A percentile compares a stretch with the other conserved stretches of the same genome.
Conservation (phyloP, 2,888 invertebrate species). For the Oxystoma pomonae region DNA sequence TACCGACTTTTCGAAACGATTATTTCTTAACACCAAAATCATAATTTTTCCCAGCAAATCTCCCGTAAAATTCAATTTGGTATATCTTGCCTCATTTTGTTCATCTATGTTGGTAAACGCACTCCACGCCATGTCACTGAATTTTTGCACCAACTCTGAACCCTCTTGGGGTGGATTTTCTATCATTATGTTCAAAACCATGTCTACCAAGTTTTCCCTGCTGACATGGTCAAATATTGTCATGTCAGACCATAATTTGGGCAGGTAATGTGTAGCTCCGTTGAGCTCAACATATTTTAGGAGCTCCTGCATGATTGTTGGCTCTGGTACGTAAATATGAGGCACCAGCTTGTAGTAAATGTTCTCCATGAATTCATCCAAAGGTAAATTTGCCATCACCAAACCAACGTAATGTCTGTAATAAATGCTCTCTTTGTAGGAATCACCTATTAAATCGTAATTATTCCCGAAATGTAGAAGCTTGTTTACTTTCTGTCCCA, state of each 20-base stretch:
- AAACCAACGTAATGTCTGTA: slow-evolving; percentile 72
- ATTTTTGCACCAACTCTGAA: slow-evolving; percentile 43
- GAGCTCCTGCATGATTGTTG: slow-evolving; percentile 68
- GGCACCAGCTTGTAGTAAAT: slow-evolving; percentile 69
- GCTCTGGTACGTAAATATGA: slow-evolving; percentile 76
- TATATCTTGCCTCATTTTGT: slow-evolving; percentile 37
- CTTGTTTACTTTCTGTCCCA: slow-evolving; percentile 67
- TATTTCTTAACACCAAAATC: slow-evolving; percentile 46
- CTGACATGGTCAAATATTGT: slow-evolving; percentile 66
- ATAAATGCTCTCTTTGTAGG: slow-evolving; percentile 73
- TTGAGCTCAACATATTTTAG: slow-evolving; percentile 63
- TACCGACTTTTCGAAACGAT: slow-evolving; percentile 53
- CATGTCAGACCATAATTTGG: slow-evolving; percentile 77
- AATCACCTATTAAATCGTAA: slow-evolving; percentile 75
- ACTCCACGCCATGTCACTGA: slow-evolving; percentile 55
- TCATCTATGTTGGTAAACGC: slow-evolving; percentile 55
- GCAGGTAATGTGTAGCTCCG: slow-evolving; percentile 62
- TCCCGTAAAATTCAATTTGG: slow-evolving; percentile 52
- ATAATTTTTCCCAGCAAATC: slow-evolving; percentile 59
- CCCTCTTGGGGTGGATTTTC: slow-evolving; percentile 43
- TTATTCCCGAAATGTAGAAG: slow-evolving; percentile 72
- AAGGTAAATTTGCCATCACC: slow-evolving; percentile 53
- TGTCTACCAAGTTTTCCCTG: slow-evolving; percentile 56
- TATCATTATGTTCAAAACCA: slow-evolving; percentile 59
- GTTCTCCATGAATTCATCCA: slow-evolving; percentile 60